A percentile compares a stretch with the other conserved stretches of the same genome.
These are phyloP conservation scores for Dolichomitus sp. DNA, from an alignment of 2,888 invertebrate genomes.

Conservation along the genomic window DNA sequence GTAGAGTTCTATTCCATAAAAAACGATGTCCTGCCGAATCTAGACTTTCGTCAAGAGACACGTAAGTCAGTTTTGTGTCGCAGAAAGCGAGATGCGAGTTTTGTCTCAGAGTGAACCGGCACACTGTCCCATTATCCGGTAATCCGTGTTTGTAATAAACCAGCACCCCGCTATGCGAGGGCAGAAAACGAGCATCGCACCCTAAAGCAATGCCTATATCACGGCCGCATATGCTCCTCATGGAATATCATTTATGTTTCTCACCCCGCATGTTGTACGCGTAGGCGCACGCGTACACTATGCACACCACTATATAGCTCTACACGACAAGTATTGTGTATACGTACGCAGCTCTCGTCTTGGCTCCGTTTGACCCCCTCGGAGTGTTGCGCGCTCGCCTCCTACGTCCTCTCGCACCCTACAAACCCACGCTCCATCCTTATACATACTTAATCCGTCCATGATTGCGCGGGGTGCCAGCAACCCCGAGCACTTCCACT, in stretches of 20 bases:
- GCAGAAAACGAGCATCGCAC: conserved; percentile 61
- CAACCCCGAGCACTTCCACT: conserved; percentile 54
- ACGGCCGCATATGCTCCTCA: conserved; percentile 84
- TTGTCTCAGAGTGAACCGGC: conserved; percentile 74
- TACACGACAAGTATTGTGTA: conserved; percentile 22
- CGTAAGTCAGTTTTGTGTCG: conserved; percentile 53
- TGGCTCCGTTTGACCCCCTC: conserved; percentile 75
- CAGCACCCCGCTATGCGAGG: conserved; percentile 82
- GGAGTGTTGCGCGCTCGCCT: conserved; percentile 8
- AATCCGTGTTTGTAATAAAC: conserved; percentile 86
- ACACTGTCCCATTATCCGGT: conserved; percentile 84
- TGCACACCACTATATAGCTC: conserved; percentile 16
- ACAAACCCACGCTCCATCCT: conserved; percentile 70
- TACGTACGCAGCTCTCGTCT: conserved; percentile 54
- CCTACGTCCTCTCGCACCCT: conserved; percentile 69
- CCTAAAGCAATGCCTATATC: conserved; percentile 75
- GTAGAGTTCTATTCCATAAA: too few species aligned
- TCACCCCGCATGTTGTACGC: conserved; percentile 73
- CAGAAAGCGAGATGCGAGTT: conserved; percentile 23
- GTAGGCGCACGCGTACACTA: conserved; percentile 28
- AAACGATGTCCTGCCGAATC: neutral
- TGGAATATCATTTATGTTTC: conserved; percentile 85
- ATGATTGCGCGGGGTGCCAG: conserved; percentile 80
- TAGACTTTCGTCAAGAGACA: neutral
- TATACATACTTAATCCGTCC: conserved; percentile 82